Evolutionary conservation across 2,797 vertebrate species (phyloP).

Genomic region (Myotis findleyi): DNA sequence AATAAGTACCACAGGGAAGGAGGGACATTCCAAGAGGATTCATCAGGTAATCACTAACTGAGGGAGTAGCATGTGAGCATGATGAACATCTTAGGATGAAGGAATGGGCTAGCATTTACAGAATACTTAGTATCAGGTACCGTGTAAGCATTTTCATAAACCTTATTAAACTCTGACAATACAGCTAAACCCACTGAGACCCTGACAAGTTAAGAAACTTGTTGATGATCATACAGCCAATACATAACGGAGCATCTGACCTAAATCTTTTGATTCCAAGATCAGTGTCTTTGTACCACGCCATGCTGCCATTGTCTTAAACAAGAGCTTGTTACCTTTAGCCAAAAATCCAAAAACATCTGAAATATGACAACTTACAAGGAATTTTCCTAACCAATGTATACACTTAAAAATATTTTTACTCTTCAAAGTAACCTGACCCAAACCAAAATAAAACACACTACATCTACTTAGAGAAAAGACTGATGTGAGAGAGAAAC

Average conservation of each 20-base stretch:
- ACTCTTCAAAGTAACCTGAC: slow-evolving; percentile 6
- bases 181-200: background rate
- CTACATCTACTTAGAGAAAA: background rate
- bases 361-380: slow-evolving; percentile 1
- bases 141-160: slow-evolving; percentile 17
- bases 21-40: slow-evolving; percentile 51
- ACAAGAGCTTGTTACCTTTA: background rate
- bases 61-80: background rate
- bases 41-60: slow-evolving; percentile 37
- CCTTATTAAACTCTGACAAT: background rate
- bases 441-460: slow-evolving; percentile 28
- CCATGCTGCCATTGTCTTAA: background rate
- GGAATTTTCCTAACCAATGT: background rate
- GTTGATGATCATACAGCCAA: background rate
- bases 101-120: background rate
- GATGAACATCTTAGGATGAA: slow-evolving; percentile 27
- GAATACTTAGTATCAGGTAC: background rate
- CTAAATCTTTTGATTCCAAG: slow-evolving; percentile 28
- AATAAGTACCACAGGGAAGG: slow-evolving; percentile 23
- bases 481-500: background rate
- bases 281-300: slow-evolving; percentile 24
- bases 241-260: background rate
- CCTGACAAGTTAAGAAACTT: slow-evolving; percentile 2
- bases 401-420: slow-evolving; percentile 40
- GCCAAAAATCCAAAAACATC: background rate